Percentiles rank a stretch among this genome's conserved stretches.
Conservation (phyloP, 2,113 vertebrate genomes). For the Colaptes auratus region DNA sequence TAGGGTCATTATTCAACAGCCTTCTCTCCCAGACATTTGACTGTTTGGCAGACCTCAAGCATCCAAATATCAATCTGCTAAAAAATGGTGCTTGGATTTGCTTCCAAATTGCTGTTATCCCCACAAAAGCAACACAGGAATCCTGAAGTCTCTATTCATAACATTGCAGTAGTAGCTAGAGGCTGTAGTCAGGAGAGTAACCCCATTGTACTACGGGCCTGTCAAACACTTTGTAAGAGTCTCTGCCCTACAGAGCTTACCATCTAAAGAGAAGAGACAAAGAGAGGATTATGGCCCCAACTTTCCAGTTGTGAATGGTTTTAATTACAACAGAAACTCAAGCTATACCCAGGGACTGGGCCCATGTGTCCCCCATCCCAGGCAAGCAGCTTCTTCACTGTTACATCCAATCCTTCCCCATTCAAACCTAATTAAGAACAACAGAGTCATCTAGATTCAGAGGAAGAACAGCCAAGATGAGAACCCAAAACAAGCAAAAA, state of each 20-base stretch:
- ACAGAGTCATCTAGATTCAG: not conserved
- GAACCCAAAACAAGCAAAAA: slow-evolving; percentile 36
- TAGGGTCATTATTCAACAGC: not conserved
- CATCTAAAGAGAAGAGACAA: not conserved
- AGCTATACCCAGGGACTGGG: not conserved
- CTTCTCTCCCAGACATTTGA: not conserved
- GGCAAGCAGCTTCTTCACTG: not conserved
- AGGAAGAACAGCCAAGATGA: not conserved
- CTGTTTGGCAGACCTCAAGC: not conserved
- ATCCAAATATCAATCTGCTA: not conserved
- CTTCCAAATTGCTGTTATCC: not conserved
- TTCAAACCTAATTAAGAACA: not conserved
- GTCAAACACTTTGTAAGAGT: not conserved
- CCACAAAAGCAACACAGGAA: not conserved
- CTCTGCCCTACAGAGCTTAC: not conserved
- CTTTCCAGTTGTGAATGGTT: not conserved
- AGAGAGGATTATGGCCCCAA: not conserved
- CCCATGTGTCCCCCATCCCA: not conserved
- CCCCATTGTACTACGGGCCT: not conserved
- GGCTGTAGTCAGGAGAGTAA: not conserved
- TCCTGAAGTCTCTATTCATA: not conserved
- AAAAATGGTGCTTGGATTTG: not conserved
- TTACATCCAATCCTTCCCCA: not conserved
- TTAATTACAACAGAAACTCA: not conserved
- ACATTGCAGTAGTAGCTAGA: not conserved